These are phyloP conservation scores for Psix sp. DNA, from an alignment of 1,140 invertebrate species.

Conservation along the genomic window DNA sequence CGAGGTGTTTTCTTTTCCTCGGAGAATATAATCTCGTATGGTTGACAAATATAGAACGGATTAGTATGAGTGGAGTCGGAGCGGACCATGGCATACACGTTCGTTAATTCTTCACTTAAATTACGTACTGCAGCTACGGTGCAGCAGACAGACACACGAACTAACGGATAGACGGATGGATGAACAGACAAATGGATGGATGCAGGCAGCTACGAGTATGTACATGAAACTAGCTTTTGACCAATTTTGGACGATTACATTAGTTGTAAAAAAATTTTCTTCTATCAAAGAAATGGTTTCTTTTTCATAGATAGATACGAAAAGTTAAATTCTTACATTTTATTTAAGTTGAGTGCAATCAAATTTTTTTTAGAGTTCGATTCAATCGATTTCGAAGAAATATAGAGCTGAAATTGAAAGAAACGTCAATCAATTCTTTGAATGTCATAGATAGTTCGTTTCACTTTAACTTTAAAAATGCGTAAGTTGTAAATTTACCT, in stretches of 20 bases:
- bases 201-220: conserved; percentile 14
- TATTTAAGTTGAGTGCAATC: no score
- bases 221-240: neutral
- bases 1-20: conserved; percentile 35
- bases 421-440: no score
- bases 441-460: no score
- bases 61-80: conserved; percentile 31
- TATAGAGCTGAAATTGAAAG: no score
- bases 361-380: no score
- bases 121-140: conserved; percentile 43
- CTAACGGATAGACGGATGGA: conserved; percentile 42
- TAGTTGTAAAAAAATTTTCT: conserved; percentile 20
- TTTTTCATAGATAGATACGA: no score
- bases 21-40: conserved; percentile 39
- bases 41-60: conserved; percentile 54
- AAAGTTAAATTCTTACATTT: no score
- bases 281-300: neutral
- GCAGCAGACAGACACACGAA: conserved; percentile 42
- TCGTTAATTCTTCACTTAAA: conserved; percentile 57
- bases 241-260: no score
- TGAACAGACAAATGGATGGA: conserved; percentile 45
- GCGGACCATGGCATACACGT: conserved; percentile 25
- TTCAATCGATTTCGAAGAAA: no score
- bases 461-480: no score
- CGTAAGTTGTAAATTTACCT: no score